phyloP scores from a whole-genome alignment of 1,140 invertebrate genomes.

The Ceratosolen solmsi region DNA sequence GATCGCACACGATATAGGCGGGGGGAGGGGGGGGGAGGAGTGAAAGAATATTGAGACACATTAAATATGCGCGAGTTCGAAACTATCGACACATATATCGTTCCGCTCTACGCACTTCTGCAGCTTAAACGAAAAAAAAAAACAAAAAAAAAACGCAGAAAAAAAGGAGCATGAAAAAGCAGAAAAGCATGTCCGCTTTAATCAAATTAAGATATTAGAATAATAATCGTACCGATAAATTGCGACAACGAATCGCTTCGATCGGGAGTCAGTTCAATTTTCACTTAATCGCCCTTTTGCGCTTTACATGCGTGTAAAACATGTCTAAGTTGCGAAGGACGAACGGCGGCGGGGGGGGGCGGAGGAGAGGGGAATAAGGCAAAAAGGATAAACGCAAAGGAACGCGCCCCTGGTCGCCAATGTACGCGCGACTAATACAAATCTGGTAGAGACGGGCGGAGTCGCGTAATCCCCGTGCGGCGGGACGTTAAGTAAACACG shows the following conservation, averaged over 20 bases:
- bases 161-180: neutral
- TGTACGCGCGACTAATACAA: slow-evolving; percentile 25
- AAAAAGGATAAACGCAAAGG: neutral
- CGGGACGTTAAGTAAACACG: slow-evolving; percentile 65
- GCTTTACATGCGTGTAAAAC: slow-evolving; percentile 34
- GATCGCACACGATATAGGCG: no score
- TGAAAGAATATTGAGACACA: no score
- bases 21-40: no score
- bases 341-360: neutral
- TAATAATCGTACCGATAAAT: slow-evolving; percentile 29
- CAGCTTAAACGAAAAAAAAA: no score
- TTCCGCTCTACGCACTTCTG: no score
- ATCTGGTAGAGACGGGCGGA: neutral
- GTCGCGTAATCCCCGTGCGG: slow-evolving; percentile 60
- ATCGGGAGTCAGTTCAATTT: slow-evolving; percentile 11
- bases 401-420: neutral
- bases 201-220: slow-evolving; percentile 31
- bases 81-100: neutral
- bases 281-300: neutral
- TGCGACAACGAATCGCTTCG: slow-evolving; percentile 13
- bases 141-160: neutral
- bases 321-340: neutral
- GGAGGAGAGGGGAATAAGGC: neutral
- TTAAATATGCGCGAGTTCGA: neutral
- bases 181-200: neutral